These are phyloP conservation scores for Forbesichthys agassizii DNA, from an alignment of 2,113 vertebrate genomes.

Conservation along the genomic window DNA sequence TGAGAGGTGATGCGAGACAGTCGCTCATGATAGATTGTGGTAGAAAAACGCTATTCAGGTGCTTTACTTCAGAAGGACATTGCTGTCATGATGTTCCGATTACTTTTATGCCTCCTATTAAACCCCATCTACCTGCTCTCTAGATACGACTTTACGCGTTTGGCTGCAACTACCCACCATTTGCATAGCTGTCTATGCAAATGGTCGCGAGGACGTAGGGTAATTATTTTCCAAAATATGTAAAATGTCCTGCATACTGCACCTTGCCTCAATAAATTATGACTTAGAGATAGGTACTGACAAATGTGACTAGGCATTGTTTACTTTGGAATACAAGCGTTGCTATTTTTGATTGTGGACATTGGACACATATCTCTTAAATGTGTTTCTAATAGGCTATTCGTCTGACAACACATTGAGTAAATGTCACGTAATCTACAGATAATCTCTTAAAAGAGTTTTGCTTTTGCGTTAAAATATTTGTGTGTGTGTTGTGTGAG, in stretches of 20 bases:
- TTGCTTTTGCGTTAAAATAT: slow-evolving; percentile 13
- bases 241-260: not conserved
- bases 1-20: slow-evolving; percentile 50
- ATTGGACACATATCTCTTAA: not conserved
- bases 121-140: too few relatives aligned
- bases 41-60: not conserved
- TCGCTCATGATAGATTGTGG: not conserved
- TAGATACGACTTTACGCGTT: too few relatives aligned
- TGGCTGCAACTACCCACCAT: slow-evolving; percentile 20
- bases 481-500: slow-evolving; percentile 9
- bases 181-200: slow-evolving; percentile 20
- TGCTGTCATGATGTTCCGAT: too few relatives aligned
- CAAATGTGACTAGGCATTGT: not conserved
- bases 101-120: too few relatives aligned
- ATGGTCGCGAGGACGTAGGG: slow-evolving; percentile 3
- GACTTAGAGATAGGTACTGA: not conserved
- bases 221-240: not conserved
- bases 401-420: too few relatives aligned
- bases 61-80: not conserved
- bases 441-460: slow-evolving; percentile 14
- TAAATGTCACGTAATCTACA: slow-evolving; percentile 35
- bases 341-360: slow-evolving; percentile 22
- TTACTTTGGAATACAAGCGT: slow-evolving; percentile 13
- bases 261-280: not conserved
- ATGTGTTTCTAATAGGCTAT: not conserved